Conservation (phyloP, 2,888 invertebrate genomes). For the Amiota communis region DNA sequence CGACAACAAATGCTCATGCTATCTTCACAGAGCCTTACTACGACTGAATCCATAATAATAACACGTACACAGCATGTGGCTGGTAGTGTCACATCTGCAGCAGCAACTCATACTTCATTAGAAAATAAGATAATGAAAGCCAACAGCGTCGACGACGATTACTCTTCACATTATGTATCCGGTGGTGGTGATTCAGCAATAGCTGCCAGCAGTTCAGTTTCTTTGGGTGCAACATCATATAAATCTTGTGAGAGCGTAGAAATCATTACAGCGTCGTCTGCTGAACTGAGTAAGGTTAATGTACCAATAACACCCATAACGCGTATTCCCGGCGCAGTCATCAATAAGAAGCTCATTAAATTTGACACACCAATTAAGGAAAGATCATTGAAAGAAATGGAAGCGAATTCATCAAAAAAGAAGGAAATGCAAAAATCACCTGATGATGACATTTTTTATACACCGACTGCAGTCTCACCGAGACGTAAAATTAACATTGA, state of each 20-base stretch:
- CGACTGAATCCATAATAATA: conserved; percentile 68
- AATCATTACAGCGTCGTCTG: conserved; percentile 61
- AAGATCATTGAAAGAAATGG: conserved; percentile 13
- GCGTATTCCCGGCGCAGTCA: conserved; percentile 59
- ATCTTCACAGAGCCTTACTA: conserved; percentile 67
- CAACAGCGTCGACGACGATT: conserved; percentile 13
- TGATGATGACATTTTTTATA: conserved; percentile 53
- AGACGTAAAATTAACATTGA: conserved; percentile 24
- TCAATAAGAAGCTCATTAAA: conserved; percentile 66
- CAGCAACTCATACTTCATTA: conserved; percentile 6
- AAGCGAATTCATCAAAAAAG: conserved; percentile 14
- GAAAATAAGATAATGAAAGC: conserved; percentile 32
- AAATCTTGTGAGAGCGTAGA: conserved; percentile 70
- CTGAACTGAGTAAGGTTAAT: conserved; percentile 53
- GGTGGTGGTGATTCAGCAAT: conserved; percentile 28
- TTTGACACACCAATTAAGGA: conserved; percentile 67
- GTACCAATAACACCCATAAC: conserved; percentile 61
- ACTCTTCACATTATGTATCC: conserved; percentile 31
- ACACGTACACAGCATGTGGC: conserved; percentile 50
- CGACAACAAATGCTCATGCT: conserved; percentile 56
- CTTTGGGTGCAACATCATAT: conserved; percentile 40
- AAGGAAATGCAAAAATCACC: conserved; percentile 3
- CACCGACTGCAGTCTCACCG: conserved; percentile 54
- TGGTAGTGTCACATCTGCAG: conserved; percentile 33
- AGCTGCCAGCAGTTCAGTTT: conserved; percentile 54